Base-by-base conservation (phyloP, 2,113 vertebrate genomes). In the Eurypyga helias region DNA sequence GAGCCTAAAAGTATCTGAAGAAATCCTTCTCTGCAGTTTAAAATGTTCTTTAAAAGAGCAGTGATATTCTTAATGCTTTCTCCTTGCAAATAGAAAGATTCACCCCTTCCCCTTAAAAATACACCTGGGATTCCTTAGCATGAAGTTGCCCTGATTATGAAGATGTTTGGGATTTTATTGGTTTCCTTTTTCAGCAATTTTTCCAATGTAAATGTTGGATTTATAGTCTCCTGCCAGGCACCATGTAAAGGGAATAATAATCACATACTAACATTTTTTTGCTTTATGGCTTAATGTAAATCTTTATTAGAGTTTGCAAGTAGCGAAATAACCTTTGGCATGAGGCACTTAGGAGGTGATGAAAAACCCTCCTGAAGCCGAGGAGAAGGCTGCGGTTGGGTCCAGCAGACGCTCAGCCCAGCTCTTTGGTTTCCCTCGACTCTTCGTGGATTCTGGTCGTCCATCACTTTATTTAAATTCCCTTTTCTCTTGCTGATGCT, bases 381-480 rank as follows among this genome's bases (percentile, higher is more conserved):
- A 25, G 31, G 48, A 57, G 34, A 69, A 64, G 72, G 75, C 49
- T 17, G 55, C 2, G 5, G 26, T 7, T 15, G 81, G 38, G 19
- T 9, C 26, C 76, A 25, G 91, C 45, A 10, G 60, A 24, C 2
- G 10, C 84, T 69, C 49, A 49, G 69, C 38, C 38, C 2, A 61
- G 79, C 81, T 75, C 34, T 10, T 16, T 15, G 5, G 20, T 7
- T 24, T 21, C 78, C 69, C 46, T 71, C 7, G 2, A 5, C 23
- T 14, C 45, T 33, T 19, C 1, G 4, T 51, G 38, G 83, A 11
- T 7, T 4, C 2, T 2, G 3, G 3, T 55, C 26, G 0, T 85
- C 81, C 88, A 58, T 82, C 70, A 13, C n/a, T 67, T 86, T 1
- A 26, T 18, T 41, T 24, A 55, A 95, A 90, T 76, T 51, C 64